These are phyloP conservation scores for Dufourea novaeangliae DNA, from an alignment of 1,140 invertebrate genomes.

Conservation along the genomic window DNA sequence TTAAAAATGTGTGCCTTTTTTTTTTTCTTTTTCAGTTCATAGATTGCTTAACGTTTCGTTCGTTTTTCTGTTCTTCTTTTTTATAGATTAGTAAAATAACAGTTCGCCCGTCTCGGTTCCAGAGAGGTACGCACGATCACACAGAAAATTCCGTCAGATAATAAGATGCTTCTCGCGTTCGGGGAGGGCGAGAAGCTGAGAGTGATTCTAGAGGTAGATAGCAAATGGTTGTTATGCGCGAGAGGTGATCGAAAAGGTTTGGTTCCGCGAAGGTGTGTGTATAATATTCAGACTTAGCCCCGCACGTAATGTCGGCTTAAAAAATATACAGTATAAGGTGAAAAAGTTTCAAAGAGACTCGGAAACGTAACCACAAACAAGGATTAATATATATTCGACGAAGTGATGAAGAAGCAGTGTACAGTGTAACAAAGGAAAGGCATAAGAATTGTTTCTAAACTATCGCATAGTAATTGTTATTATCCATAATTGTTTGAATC, in stretches of 20 bases:
- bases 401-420: slow-evolving; percentile 57
- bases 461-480: slow-evolving; percentile 51
- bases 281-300: slow-evolving; percentile 81
- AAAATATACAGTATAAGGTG: slow-evolving; percentile 31
- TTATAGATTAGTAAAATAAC: slow-evolving; percentile 63
- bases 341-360: slow-evolving; percentile 32
- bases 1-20: not conserved
- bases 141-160: slow-evolving; percentile 88
- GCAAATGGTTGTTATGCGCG: slow-evolving; percentile 89
- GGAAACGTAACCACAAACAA: slow-evolving; percentile 23
- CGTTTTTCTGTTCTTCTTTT: slow-evolving; percentile 54
- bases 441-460: slow-evolving; percentile 65
- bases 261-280: slow-evolving; percentile 88
- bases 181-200: slow-evolving; percentile 88
- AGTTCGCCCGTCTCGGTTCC: slow-evolving; percentile 71
- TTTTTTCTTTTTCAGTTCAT: slow-evolving; percentile 10
- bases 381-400: slow-evolving; percentile 16
- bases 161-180: slow-evolving; percentile 88
- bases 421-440: slow-evolving; percentile 77
- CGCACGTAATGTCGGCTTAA: slow-evolving; percentile 10
- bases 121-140: slow-evolving; percentile 89
- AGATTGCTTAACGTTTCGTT: slow-evolving; percentile 54
- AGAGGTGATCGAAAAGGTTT: slow-evolving; percentile 89
- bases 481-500: slow-evolving; percentile 40
- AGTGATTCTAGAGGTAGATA: slow-evolving; percentile 89